phyloP scores from a whole-genome alignment of 1,140 invertebrate species.

The Zaprionus capensis region DNA sequence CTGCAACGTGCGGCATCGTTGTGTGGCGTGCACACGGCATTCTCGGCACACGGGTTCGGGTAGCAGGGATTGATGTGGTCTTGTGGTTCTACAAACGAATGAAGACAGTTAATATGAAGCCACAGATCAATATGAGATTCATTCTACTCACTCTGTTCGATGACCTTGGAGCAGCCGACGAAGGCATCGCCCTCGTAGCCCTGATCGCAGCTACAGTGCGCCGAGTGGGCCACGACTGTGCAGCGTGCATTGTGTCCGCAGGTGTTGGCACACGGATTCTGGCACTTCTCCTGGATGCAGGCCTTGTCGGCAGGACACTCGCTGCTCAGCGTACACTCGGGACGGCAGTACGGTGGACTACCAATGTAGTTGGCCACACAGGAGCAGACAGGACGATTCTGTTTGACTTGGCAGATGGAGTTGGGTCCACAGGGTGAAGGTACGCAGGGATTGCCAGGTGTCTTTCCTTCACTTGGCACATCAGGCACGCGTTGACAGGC shows the following conservation, averaged over 20 bases:
- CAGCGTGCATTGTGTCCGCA: conserved; percentile 93
- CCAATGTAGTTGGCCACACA: conserved; percentile 91
- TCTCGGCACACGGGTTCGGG: conserved; percentile 92
- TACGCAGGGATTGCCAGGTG: conserved; percentile 88
- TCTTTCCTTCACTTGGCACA: conserved; percentile 76
- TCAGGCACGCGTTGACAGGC: conserved; percentile 87
- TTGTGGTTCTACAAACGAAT: conserved; percentile 61
- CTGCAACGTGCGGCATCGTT: conserved; percentile 89
- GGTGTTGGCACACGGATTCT: conserved; percentile 89
- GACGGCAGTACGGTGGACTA: conserved; percentile 89
- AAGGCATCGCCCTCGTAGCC: conserved; percentile 93
- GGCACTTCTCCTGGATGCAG: conserved; percentile 92
- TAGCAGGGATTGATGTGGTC: conserved; percentile 88
- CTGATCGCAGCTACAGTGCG: conserved; percentile 90
- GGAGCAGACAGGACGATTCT: conserved; percentile 91
- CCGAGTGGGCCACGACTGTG: conserved; percentile 91
- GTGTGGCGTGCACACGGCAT: conserved; percentile 89
- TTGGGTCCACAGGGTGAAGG: conserved; percentile 94
- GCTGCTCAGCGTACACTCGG: conserved; percentile 90
- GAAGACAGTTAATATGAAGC: not conserved
- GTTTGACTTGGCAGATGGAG: conserved; percentile 92
- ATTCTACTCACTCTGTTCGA: conserved; percentile 68
- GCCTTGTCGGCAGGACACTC: conserved; percentile 90
- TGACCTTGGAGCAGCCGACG: conserved; percentile 88
- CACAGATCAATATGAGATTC: not conserved